phyloP scores from a whole-genome alignment of 1,140 invertebrate species.

The Pollicipes pollicipes region DNA sequence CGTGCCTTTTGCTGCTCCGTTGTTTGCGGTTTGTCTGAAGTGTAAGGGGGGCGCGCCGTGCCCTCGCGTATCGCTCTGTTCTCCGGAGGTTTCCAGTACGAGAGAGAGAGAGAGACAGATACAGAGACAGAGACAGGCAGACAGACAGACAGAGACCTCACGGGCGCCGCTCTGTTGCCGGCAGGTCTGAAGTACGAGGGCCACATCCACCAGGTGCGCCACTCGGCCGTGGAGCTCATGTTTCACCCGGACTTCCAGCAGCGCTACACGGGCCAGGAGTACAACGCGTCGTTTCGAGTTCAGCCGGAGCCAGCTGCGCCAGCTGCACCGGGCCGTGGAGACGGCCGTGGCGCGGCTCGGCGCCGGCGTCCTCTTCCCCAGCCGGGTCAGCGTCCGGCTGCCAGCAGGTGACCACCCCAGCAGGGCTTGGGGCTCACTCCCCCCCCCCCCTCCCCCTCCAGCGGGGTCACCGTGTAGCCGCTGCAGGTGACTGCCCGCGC shows the following conservation, averaged over 20 bases:
- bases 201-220: slow-evolving; percentile 51
- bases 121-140: too few relatives aligned
- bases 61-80: too few relatives aligned
- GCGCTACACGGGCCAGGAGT: slow-evolving; percentile 45
- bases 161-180: slow-evolving; percentile 18
- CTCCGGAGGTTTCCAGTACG: too few relatives aligned
- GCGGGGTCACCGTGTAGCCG: too few relatives aligned
- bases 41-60: too few relatives aligned
- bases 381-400: slow-evolving; percentile 32
- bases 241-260: slow-evolving; percentile 51
- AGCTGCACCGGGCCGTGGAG: slow-evolving; percentile 45
- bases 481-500: too few relatives aligned
- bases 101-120: too few relatives aligned
- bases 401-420: slow-evolving; percentile 45
- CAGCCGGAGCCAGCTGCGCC: slow-evolving; percentile 35
- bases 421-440: too few relatives aligned
- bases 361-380: slow-evolving; percentile 46
- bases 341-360: slow-evolving; percentile 35
- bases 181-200: slow-evolving; percentile 43
- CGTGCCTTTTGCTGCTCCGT: too few relatives aligned
- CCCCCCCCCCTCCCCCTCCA: too few relatives aligned
- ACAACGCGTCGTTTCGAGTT: slow-evolving; percentile 37
- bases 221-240: slow-evolving; percentile 45
- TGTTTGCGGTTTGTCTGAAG: too few relatives aligned
- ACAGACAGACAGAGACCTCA: too few relatives aligned